These are phyloP conservation scores for Zaprionus nigranus DNA, from an alignment of 1,140 invertebrate species.

Conservation along the genomic window DNA sequence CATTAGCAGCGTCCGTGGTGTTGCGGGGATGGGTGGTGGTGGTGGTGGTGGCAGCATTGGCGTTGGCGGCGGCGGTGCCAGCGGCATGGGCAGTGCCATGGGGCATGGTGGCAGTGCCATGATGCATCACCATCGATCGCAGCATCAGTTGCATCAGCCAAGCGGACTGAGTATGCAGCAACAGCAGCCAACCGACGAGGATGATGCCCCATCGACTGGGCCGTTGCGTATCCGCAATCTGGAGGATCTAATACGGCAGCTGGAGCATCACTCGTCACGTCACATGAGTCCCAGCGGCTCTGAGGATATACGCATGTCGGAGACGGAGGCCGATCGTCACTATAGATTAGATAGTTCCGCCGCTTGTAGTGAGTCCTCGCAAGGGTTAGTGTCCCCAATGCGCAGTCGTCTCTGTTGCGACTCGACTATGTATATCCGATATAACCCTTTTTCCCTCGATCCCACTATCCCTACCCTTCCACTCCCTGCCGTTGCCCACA, in stretches of 20 bases:
- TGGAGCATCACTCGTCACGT: slow-evolving; percentile 94
- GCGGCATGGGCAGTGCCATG: slow-evolving; percentile 46
- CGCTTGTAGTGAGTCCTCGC: slow-evolving; percentile 90
- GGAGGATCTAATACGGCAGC: slow-evolving; percentile 94
- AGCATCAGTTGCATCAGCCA: slow-evolving; percentile 82
- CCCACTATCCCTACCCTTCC: background rate
- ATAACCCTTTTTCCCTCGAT: background rate
- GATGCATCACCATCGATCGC: slow-evolving; percentile 81
- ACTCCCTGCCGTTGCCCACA: background rate
- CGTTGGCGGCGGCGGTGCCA: slow-evolving; percentile 26
- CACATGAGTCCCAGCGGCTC: slow-evolving; percentile 96
- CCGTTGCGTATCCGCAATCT: slow-evolving; percentile 94
- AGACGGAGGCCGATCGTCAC: slow-evolving; percentile 95
- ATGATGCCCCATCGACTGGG: slow-evolving; percentile 89
- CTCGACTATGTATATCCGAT: slow-evolving; percentile 17
- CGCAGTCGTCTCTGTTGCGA: slow-evolving; percentile 6
- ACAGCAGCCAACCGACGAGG: slow-evolving; percentile 86
- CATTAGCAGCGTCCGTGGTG: slow-evolving; percentile 50
- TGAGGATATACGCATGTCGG: slow-evolving; percentile 95
- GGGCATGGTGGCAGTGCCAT: slow-evolving; percentile 60
- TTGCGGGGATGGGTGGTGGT: slow-evolving; percentile 24
- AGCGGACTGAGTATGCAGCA: slow-evolving; percentile 50
- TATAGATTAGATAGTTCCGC: slow-evolving; percentile 93
- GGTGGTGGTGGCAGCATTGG: slow-evolving; percentile 34
- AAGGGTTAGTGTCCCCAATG: slow-evolving; percentile 86